A percentile compares a stretch with the other conserved stretches of the same genome.
phyloP scores from a whole-genome alignment of 2,113 vertebrate species.

The Neogale vison region DNA sequence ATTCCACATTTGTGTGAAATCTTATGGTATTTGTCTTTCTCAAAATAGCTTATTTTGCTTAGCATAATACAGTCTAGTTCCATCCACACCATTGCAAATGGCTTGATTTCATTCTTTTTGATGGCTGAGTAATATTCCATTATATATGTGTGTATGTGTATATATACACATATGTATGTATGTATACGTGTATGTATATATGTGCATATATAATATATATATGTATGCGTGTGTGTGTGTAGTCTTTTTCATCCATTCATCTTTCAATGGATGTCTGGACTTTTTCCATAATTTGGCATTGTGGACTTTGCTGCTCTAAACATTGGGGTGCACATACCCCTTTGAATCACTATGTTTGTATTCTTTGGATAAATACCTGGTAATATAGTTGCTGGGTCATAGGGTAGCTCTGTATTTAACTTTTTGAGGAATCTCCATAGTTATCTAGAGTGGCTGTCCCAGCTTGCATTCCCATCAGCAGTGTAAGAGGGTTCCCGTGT shows the following conservation, averaged over 20 bases:
- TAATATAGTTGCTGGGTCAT: not conserved
- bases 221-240: too few relatives aligned
- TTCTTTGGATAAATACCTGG: not conserved
- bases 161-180: rapidly evolving
- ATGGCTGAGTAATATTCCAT: not conserved
- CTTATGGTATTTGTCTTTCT: not conserved
- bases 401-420: not conserved
- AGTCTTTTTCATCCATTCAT: not conserved
- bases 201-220: too few relatives aligned
- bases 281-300: not conserved
- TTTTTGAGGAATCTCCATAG: not conserved
- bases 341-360: not conserved
- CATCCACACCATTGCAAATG: not conserved
- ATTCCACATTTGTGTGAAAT: not conserved
- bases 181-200: too few relatives aligned
- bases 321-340: not conserved
- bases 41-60: not conserved
- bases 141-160: too few relatives aligned
- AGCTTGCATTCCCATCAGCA: not conserved
- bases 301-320: too few relatives aligned
- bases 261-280: not conserved
- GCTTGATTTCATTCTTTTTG: not conserved
- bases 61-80: not conserved
- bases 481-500: not conserved
- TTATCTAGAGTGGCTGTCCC: not conserved